A percentile compares a stretch with the other conserved stretches of the same genome.
Evolutionary conservation across 2,113 vertebrate genomes (phyloP).

Genomic region (Pipra filicauda): DNA sequence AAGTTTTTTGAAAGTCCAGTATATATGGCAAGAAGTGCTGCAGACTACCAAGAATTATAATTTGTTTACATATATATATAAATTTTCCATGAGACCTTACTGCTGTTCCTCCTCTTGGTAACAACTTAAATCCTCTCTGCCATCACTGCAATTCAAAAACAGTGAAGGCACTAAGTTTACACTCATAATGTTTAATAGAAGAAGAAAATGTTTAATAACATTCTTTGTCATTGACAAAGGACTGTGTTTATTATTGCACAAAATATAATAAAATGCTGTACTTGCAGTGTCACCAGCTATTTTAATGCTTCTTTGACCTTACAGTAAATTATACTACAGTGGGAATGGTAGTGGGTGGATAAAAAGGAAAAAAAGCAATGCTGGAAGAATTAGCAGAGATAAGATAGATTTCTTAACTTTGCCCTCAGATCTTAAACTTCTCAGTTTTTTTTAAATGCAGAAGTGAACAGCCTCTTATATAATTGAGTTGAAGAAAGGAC

Average conservation of each 20-base stretch:
- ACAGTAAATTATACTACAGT: background rate
- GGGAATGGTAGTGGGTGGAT: background rate
- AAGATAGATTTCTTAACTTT: background rate
- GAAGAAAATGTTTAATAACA: background rate
- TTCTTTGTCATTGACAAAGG: background rate
- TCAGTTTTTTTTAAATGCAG: background rate
- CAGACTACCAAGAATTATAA: background rate
- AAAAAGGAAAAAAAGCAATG: background rate
- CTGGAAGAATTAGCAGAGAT: background rate
- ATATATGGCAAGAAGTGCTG: background rate
- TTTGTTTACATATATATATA: background rate
- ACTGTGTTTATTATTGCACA: background rate
- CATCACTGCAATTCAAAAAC: background rate
- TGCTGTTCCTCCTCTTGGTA: background rate
- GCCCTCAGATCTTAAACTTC: background rate
- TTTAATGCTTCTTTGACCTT: background rate
- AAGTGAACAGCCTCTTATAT: background rate
- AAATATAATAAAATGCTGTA: background rate
- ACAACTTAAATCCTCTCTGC: background rate
- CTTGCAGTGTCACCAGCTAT: background rate
- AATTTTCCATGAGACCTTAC: background rate
- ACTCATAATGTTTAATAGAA: background rate
- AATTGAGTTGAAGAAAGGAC: background rate
- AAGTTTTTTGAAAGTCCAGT: background rate
- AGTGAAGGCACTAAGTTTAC: background rate